phyloP scores from a whole-genome alignment of 2,888 invertebrate species.

The Clusia tigrina region DNA sequence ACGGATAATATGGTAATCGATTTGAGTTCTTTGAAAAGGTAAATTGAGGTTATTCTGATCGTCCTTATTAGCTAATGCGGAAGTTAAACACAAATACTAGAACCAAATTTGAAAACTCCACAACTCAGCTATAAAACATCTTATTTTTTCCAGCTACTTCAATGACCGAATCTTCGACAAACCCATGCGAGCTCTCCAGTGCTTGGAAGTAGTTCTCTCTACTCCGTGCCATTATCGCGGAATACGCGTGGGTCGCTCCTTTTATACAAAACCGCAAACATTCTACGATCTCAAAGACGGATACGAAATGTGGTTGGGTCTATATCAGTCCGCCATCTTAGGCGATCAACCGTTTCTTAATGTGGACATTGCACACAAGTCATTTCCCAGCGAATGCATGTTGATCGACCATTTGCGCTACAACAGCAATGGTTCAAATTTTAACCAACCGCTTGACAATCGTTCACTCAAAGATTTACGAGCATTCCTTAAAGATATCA shows the following conservation, averaged over 20 bases:
- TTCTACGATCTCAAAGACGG: slow-evolving; percentile 74
- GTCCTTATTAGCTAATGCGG: too few relatives aligned
- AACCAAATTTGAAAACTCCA: too few relatives aligned
- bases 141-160: slow-evolving; percentile 51
- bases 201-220: slow-evolving; percentile 73
- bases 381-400: slow-evolving; percentile 71
- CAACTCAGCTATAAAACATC: too few relatives aligned
- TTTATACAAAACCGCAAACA: slow-evolving; percentile 70
- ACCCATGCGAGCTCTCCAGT: slow-evolving; percentile 67
- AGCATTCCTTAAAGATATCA: slow-evolving; percentile 47
- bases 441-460: neutral
- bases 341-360: slow-evolving; percentile 90
- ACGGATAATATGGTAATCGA: slow-evolving; percentile 49
- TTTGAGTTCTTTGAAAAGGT: slow-evolving; percentile 49
- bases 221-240: slow-evolving; percentile 62
- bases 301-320: slow-evolving; percentile 90
- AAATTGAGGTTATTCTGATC: neutral
- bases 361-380: slow-evolving; percentile 88
- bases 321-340: slow-evolving; percentile 90
- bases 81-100: too few relatives aligned
- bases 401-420: too few relatives aligned
- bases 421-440: slow-evolving; percentile 43
- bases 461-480: slow-evolving; percentile 10
- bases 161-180: slow-evolving; percentile 55
- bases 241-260: slow-evolving; percentile 70